Evolutionary conservation across 2,113 vertebrate species (phyloP).

Genomic region (Scomber scombrus): DNA sequence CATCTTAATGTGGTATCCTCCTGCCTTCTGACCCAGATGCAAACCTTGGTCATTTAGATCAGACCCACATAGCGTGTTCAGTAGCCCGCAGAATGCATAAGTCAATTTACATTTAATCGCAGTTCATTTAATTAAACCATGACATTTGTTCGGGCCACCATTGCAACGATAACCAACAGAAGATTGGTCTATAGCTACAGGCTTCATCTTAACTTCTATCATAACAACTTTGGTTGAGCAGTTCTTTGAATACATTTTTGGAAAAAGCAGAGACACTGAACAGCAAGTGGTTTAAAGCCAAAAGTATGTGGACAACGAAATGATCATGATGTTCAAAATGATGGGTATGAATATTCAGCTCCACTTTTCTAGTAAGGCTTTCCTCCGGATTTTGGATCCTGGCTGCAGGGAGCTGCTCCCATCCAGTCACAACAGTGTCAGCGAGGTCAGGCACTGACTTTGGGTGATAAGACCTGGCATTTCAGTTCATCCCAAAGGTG

Average conservation of each 20-base stretch:
- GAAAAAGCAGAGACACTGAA: neutral
- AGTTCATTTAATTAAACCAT: slow-evolving; percentile 65
- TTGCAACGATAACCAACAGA: slow-evolving; percentile 35
- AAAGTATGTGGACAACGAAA: neutral
- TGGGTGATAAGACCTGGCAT: too few relatives aligned
- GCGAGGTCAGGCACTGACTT: too few relatives aligned
- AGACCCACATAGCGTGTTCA: neutral
- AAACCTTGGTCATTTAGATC: slow-evolving; percentile 47
- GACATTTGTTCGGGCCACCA: slow-evolving; percentile 50
- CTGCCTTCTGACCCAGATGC: slow-evolving; percentile 53
- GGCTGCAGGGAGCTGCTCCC: too few relatives aligned
- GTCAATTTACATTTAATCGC: slow-evolving; percentile 52
- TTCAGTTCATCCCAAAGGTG: too few relatives aligned
- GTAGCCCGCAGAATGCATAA: slow-evolving; percentile 41
- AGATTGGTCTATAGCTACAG: slow-evolving; percentile 28
- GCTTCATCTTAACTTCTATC: slow-evolving; percentile 26
- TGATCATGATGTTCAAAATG: too few relatives aligned
- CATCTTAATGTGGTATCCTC: slow-evolving; percentile 50
- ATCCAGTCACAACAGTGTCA: too few relatives aligned
- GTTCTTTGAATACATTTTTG: slow-evolving; percentile 8
- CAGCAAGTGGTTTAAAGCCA: neutral
- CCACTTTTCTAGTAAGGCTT: too few relatives aligned
- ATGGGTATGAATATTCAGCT: too few relatives aligned
- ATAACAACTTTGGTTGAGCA: slow-evolving; percentile 1
- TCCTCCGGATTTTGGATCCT: neutral